Evolutionary conservation across 35 echinoderm and acorn worm species (phyloP).

Genomic region (Nesometra sesokonis): DNA sequence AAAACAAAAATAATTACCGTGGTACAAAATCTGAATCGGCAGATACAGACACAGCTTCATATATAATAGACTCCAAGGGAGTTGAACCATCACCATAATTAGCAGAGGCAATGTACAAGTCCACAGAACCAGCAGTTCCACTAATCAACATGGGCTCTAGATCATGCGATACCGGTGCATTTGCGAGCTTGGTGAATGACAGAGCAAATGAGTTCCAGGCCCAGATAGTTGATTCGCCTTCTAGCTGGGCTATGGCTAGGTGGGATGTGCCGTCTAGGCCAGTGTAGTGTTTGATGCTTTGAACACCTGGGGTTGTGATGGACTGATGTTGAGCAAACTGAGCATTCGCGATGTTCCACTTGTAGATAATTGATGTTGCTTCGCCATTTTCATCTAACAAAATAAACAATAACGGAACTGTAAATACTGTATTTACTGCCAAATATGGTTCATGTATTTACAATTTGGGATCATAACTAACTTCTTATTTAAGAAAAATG

Average conservation of each 20-base stretch:
- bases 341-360: slow-evolving; percentile 40
- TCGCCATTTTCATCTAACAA: slow-evolving; percentile 32
- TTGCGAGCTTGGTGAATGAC: slow-evolving; percentile 20
- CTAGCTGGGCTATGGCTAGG: slow-evolving; percentile 42
- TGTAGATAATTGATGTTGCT: slow-evolving; percentile 63
- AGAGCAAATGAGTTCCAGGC: slow-evolving; percentile 65
- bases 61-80: slow-evolving; percentile 8
- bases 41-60: slow-evolving; percentile 24
- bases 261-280: slow-evolving; percentile 30
- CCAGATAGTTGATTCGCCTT: slow-evolving; percentile 41
- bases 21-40: slow-evolving; percentile 59
- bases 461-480: no score
- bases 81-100: slow-evolving; percentile 31
- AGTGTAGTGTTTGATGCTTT: slow-evolving; percentile 50
- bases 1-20: slow-evolving; percentile 50
- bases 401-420: not conserved
- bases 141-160: slow-evolving; percentile 13
- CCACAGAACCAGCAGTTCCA: not conserved
- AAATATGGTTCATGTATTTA: no score
- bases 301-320: slow-evolving; percentile 53
- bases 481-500: no score
- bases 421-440: no score
- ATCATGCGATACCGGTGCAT: slow-evolving; percentile 18
- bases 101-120: slow-evolving; percentile 34
- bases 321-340: slow-evolving; percentile 50